A percentile compares a stretch with the other conserved stretches of the same genome.
Evolutionary conservation across 92 coral and sea anemone genomes (phyloP).

Genomic region (Paramuricea clavata): DNA sequence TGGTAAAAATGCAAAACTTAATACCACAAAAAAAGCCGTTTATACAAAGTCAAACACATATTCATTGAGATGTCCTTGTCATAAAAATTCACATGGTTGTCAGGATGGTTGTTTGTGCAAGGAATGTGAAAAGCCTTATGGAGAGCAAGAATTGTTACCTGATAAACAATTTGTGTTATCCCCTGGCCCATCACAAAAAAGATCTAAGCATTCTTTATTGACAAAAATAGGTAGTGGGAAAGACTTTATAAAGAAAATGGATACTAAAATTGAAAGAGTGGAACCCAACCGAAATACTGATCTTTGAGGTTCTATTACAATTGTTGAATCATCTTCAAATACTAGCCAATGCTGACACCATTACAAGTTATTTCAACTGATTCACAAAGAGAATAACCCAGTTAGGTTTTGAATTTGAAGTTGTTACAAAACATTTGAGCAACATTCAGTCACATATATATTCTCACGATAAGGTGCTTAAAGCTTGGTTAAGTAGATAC

Average conservation of each 20-base stretch:
- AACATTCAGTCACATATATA: neutral
- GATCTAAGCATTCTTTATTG: neutral
- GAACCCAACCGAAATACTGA: neutral
- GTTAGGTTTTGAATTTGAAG: neutral
- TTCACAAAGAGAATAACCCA: neutral
- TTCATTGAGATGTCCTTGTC: constrained; percentile 7
- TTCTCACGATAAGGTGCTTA: neutral
- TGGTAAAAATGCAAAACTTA: neutral
- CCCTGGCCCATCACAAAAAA: neutral
- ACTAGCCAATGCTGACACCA: neutral
- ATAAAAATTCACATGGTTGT: neutral
- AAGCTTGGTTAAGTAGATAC: constrained; percentile 29
- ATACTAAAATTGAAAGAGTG: neutral
- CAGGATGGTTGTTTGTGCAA: neutral
- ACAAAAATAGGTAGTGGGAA: neutral
- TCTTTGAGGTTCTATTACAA: neutral
- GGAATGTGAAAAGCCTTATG: constrained; percentile 15
- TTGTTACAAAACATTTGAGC: neutral
- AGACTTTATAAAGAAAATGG: neutral
- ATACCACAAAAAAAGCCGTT: neutral
- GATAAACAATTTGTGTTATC: neutral
- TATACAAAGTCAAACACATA: neutral
- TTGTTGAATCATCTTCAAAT: neutral
- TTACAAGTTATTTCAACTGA: neutral
- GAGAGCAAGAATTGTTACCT: neutral